These are phyloP conservation scores for Drosophila erecta DNA, from an alignment of 1,140 invertebrate species.

Conservation along the genomic window DNA sequence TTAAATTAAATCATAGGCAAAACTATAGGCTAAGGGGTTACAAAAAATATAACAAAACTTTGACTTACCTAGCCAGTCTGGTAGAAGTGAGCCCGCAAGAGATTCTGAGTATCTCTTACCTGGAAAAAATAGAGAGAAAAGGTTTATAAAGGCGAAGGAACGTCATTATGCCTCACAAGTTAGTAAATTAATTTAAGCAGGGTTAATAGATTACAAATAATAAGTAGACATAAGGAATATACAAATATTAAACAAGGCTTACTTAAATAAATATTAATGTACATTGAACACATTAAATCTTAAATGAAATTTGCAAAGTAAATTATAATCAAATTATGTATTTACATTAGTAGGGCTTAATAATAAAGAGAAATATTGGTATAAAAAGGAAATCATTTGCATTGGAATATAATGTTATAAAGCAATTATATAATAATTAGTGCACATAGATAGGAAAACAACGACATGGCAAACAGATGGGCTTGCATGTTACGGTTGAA, in stretches of 20 bases:
- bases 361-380: too few species aligned
- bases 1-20: slow-evolving; percentile 59
- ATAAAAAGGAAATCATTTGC: background rate
- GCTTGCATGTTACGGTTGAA: slow-evolving; percentile 27
- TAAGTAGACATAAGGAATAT: background rate
- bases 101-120: slow-evolving; percentile 85
- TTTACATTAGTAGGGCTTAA: background rate
- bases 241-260: background rate
- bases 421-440: slow-evolving; percentile 4
- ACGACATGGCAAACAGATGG: too few species aligned
- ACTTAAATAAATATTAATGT: background rate
- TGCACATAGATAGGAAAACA: too few species aligned
- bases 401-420: background rate
- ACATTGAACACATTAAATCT: background rate
- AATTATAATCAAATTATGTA: too few species aligned
- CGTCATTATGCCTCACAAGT: slow-evolving; percentile 31
- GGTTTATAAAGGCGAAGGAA: background rate
- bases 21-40: slow-evolving; percentile 71
- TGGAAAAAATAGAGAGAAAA: slow-evolving; percentile 64
- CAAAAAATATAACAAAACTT: slow-evolving; percentile 67
- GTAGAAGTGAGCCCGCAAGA: slow-evolving; percentile 85
- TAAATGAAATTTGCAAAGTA: too few species aligned
- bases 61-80: slow-evolving; percentile 85
- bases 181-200: slow-evolving; percentile 11
- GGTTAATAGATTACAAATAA: too few species aligned